Base-by-base conservation (phyloP, 2,888 invertebrate species). In the Cephus pulcher region DNA sequence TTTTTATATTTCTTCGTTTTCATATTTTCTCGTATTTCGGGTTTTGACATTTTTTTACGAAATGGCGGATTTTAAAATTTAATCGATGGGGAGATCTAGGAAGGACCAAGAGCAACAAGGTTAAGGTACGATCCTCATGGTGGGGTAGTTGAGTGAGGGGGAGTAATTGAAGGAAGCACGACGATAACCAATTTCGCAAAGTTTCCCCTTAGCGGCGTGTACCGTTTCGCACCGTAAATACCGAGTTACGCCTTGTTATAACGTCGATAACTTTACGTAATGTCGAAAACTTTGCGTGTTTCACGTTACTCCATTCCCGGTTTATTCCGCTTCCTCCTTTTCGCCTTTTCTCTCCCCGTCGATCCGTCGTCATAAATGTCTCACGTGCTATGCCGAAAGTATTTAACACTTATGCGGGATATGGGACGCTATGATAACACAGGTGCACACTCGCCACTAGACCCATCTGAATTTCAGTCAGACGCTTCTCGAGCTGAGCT, bases 131-230 rank as follows among this genome's bases (percentile, higher is more conserved):
- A 6, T 15, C 0, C 15, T 1, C 4, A 4, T 15, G 15, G 40
- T 15, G 15, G 6, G 15, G 40, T 1, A 40, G 15, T 15, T 1
- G 6, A 35, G 35, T 3, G 35, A 12, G 2, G 34, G 2, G 35
- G 35, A 0, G 34, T 56, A 56, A 23, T 56, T 23, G 56, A 56
- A 35, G 35, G 34, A 37, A 71, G 69, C 11, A 71, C n/a, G 70
- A 76, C 56, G 76, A 75, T 80, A 79, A 77, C 79, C 78, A 76
- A 78, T 77, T 77, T 74, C 30, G 30, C 69, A 3, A 77, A 77
- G 56, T 77, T 74, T 77, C 15, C 69, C 23, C n/a, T 30, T 6
- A 30, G 34, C 12, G 32, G 35, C 74, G n/a, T 23, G 34, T 30
- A 30, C 71, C 71, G 71, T 32, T 56, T 56, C 56, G 56, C 56